Evolutionary conservation across 2,113 vertebrate species (phyloP).

Genomic region (Ivindomyrus marchei): DNA sequence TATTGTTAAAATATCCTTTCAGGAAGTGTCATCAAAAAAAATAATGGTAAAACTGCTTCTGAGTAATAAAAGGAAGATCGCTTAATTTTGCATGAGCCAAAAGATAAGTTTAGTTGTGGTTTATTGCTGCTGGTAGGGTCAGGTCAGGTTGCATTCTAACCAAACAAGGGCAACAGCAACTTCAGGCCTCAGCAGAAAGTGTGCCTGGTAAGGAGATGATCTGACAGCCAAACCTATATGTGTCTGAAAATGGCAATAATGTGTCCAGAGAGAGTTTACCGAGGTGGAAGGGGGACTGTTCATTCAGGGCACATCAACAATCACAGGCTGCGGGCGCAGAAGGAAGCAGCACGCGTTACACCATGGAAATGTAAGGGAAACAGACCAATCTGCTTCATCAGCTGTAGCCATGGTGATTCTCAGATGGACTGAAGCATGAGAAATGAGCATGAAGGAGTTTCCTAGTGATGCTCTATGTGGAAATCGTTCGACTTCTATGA

Average conservation of each 20-base stretch:
- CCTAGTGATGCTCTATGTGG: not conserved
- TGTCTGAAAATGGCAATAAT: slow-evolving; percentile 17
- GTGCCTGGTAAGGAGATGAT: slow-evolving; percentile 21
- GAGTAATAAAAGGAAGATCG: not conserved
- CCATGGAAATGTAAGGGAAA: slow-evolving; percentile 6
- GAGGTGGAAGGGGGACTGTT: not conserved
- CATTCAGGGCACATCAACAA: slow-evolving; percentile 8
- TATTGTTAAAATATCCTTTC: not conserved
- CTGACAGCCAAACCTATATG: slow-evolving; percentile 26
- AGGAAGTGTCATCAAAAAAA: not conserved
- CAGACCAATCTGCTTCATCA: not conserved
- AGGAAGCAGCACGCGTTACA: not conserved
- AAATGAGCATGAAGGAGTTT: not conserved
- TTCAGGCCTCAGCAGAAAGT: slow-evolving; percentile 23
- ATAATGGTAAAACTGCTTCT: not conserved
- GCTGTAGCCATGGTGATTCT: not conserved
- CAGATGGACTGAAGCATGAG: not conserved
- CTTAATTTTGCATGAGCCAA: not conserved
- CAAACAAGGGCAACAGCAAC: slow-evolving; percentile 18
- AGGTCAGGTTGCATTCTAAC: slow-evolving; percentile 7
- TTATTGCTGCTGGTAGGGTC: not conserved
- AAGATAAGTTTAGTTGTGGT: not conserved
- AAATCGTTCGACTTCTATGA: not conserved
- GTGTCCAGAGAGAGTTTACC: not conserved
- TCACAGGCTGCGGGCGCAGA: not conserved